Evolutionary conservation across 2,797 vertebrate species (phyloP), one percentile per base, ranked within the genome.

Genomic region (Pseudopleuronectes americanus): DNA sequence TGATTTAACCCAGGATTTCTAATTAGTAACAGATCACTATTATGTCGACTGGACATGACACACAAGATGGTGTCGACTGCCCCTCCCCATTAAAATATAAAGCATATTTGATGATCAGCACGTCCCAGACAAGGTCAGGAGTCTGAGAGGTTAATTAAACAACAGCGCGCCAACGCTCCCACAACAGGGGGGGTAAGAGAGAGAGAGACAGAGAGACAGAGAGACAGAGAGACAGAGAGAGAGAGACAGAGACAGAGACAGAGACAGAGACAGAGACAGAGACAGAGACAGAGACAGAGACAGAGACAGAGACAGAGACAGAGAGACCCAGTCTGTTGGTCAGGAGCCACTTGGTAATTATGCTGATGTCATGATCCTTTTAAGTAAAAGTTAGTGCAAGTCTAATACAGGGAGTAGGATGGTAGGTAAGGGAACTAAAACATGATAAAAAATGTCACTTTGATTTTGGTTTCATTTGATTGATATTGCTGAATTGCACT

Each of bases 51-150:
- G 8, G 2, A 26, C 19, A 41, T 3, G 4, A 23, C 8, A 38
- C 2, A 49, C 48, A 47, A 0, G 31, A 33, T 8, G 2, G 31
- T 33, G 31, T 36, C 9, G 36, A 45, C 5, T 19, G 22, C 4
- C 10, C 54, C 55, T 61, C 9, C 22, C 54, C 55, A 24, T 57
- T 3, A 38, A 13, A 38, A 45, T 22, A 76, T 51, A 2, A 33
- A 56, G 26, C 23, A 38, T 7, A 47, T 48, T 36, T 21, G 59
- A 67, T 63, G 54, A 64, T 57, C 47, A 60, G 24, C 17, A 38
- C 8, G 1, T 62, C 31, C 21, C 41, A 60, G 49, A 61, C 14
- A 70, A 76, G 54, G 51, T 69, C 52, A 72, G 36, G 33, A 68
- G 57, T 31, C 52, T 47, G 8, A 70, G 13, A 41, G 22, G 12